Evolutionary conservation across 1,140 invertebrate species (phyloP).

Genomic region (Holcopasites calliopsidis): DNA sequence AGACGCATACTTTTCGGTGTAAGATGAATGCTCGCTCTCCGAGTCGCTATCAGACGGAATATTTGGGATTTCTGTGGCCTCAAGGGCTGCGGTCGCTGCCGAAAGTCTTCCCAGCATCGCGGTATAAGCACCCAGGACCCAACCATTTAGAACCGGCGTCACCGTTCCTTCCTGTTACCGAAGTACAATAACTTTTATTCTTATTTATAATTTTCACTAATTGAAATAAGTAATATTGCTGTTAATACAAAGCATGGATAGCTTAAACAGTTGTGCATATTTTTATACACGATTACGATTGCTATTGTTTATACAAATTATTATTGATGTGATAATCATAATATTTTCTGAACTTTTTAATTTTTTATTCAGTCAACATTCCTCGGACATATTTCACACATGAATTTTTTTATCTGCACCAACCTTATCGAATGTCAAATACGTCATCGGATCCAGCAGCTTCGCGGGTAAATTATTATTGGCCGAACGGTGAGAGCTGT

Average conservation of each 20-base stretch:
- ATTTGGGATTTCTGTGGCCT: slow-evolving; percentile 73
- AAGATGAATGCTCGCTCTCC: slow-evolving; percentile 76
- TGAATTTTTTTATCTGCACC: background rate
- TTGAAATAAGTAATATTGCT: no score
- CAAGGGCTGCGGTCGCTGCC: slow-evolving; percentile 75
- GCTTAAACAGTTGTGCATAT: no score
- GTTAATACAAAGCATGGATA: no score
- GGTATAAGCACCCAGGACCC: slow-evolving; percentile 76
- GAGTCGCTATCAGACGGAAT: slow-evolving; percentile 75
- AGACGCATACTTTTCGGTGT: slow-evolving; percentile 68
- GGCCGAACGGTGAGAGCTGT: slow-evolving; percentile 71
- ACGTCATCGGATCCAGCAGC: slow-evolving; percentile 70
- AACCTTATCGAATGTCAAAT: slow-evolving; percentile 74
- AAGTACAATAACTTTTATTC: background rate
- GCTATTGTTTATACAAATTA: no score
- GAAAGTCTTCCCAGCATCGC: slow-evolving; percentile 77
- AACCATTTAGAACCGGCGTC: slow-evolving; percentile 73
- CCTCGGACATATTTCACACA: no score
- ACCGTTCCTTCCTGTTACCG: slow-evolving; percentile 68
- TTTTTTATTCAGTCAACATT: no score
- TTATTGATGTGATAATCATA: no score
- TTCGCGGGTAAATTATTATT: slow-evolving; percentile 72
- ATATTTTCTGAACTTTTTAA: no score
- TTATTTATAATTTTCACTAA: background rate
- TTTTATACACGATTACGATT: no score